Evolutionary conservation across 1,140 invertebrate genomes (phyloP), one percentile per base, ranked within the genome.

Genomic region (Atopsyche davidsoni): DNA sequence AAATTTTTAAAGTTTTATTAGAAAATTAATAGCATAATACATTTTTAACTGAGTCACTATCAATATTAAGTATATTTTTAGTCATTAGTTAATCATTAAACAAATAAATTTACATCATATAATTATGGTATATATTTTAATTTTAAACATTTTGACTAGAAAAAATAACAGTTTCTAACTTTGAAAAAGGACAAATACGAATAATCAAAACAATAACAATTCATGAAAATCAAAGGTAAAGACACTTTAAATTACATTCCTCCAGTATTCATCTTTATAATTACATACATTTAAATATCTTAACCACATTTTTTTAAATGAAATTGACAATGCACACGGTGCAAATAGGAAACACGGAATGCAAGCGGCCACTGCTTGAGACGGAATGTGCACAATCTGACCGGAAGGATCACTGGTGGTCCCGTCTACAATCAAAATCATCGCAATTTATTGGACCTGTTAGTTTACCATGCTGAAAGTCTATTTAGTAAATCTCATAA

Each of bases 251-350:
- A 39, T n/a, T n/a, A n/a, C 14, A 39, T 39, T 36, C 14, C 18
- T 39, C 18, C 7, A 17, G n/a, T 39, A 39, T 46, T 46, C n/a
- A 11, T 31, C 45, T 47, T 36, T 38, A 36, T 47, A 21, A 34
- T 46, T 23, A 40, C 31, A 25, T 40, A 52, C 28, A 38, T 23
- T 35, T 47, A 35, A 7, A 38, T 18, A 22, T 25, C 31, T 38
- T 49, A 47, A 18, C 43, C 43, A 42, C 21, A 35, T 14, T 53
- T 17, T 39, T 39, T 39, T 39, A 35, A 43, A 46, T 41, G 43
- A 51, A 55, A 55, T 55, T 55, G 53, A 55, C 53, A 50, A 55
- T 55, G 53, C 53, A 55, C 53, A 55, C 38, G 48, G 53, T 55
- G 53, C 53, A 55, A 19, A 46, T 17, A 36, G 35, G 16, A 25